A percentile compares a stretch with the other conserved stretches of the same genome.
These are phyloP conservation scores for Macrostomum cliftonense DNA, from an alignment of 2,888 invertebrate species.

Conservation along the genomic window DNA sequence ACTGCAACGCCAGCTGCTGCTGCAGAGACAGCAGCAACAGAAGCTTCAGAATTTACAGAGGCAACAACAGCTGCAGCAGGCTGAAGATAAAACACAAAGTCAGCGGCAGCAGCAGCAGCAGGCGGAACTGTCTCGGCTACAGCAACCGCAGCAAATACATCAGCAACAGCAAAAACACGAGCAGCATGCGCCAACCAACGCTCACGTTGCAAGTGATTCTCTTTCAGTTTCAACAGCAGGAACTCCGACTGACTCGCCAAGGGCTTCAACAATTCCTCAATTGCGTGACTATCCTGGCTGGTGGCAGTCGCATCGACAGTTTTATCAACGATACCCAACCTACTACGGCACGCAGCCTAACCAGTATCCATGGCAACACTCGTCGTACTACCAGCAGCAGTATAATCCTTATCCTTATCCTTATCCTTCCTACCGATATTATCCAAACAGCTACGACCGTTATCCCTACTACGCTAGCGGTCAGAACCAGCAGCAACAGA, in stretches of 20 bases:
- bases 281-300: no score
- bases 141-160: constrained; percentile 47
- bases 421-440: background rate
- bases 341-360: no score
- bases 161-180: constrained; percentile 18
- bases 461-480: background rate
- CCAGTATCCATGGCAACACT: no score
- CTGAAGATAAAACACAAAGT: constrained; percentile 1
- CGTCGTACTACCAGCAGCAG: no score
- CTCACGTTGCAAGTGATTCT: no score
- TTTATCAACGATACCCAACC: no score
- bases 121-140: constrained; percentile 22
- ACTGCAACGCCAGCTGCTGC: no score
- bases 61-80: constrained; percentile 1
- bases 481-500: background rate
- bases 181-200: background rate
- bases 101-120: constrained; percentile 8
- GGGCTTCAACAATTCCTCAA: no score
- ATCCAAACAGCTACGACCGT: background rate
- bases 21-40: constrained; percentile 24
- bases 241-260: no score
- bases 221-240: no score
- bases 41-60: constrained; percentile 28
- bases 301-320: no score
- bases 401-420: no score